phyloP scores from a whole-genome alignment of 2,888 invertebrate genomes.

The Pterostichus madidus region DNA sequence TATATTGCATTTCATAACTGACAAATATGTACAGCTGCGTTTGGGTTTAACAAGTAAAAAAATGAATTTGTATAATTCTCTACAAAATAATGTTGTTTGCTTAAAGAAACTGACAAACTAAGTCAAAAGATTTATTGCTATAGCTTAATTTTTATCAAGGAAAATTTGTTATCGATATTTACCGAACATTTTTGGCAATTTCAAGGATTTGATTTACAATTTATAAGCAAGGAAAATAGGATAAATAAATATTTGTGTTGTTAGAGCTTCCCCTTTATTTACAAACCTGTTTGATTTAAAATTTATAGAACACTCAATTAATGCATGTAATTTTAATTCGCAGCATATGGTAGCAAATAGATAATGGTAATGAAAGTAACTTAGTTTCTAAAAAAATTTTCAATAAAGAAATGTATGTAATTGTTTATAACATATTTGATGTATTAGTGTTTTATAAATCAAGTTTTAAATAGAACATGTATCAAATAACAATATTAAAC shows the following conservation, averaged over 20 bases:
- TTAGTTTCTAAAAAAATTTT: not conserved
- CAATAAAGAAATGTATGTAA: not conserved
- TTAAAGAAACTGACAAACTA: too few species aligned
- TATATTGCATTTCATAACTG: too few species aligned
- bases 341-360: constrained; percentile 47
- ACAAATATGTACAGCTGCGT: too few species aligned
- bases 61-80: too few species aligned
- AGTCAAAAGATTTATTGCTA: too few species aligned
- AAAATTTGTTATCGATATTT: not conserved
- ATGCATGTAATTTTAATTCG: constrained; percentile 19
- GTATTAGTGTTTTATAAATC: not conserved
- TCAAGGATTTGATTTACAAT: not conserved
- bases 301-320: constrained; percentile 40
- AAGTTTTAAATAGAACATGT: not conserved
- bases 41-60: too few species aligned
- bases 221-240: not conserved
- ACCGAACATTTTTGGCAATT: not conserved
- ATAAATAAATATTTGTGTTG: not conserved
- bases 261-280: constrained; percentile 38
- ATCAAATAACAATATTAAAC: not conserved
- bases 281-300: constrained; percentile 23
- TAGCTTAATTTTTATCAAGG: too few species aligned
- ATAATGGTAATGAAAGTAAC: constrained; percentile 17
- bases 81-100: too few species aligned
- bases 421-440: constrained; percentile 4